Conservation (phyloP, 1,140 invertebrate species). For the Amphibalanus amphitrite region DNA sequence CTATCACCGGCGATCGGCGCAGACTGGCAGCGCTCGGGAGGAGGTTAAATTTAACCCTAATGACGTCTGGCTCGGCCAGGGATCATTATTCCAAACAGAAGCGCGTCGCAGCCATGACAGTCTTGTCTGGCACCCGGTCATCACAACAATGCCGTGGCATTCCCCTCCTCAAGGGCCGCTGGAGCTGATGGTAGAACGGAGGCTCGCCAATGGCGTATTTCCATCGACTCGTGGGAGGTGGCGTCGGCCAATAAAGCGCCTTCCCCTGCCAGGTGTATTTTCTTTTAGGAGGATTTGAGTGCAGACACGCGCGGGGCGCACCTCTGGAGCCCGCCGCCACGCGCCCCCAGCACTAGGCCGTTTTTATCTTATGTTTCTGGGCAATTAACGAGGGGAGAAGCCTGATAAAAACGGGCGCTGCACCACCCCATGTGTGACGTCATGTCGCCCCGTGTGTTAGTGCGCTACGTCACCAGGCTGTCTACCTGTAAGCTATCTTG, state of each 20-base stretch:
- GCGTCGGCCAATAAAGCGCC: too few relatives aligned
- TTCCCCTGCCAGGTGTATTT: too few relatives aligned
- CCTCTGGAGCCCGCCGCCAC: not conserved
- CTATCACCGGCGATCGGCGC: not conserved
- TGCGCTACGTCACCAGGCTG: too few relatives aligned
- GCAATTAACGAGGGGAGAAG: not conserved
- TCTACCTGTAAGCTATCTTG: too few relatives aligned
- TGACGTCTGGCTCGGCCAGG: not conserved
- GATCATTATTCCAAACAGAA: conserved; percentile 1
- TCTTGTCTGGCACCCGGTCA: not conserved
- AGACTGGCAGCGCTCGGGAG: not conserved
- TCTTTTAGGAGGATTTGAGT: too few relatives aligned
- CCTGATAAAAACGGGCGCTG: not conserved
- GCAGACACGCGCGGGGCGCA: too few relatives aligned
- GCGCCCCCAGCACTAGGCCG: not conserved
- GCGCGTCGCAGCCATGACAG: not conserved
- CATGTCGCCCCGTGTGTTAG: too few relatives aligned
- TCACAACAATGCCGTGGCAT: not conserved
- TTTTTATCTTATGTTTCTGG: not conserved
- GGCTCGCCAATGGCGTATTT: too few relatives aligned
- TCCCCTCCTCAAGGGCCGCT: not conserved
- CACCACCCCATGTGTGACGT: not conserved
- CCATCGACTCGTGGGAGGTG: too few relatives aligned
- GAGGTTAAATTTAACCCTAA: not conserved
- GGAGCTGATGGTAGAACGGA: too few relatives aligned